Evolutionary conservation across 2,888 invertebrate species (phyloP), one percentile per base, ranked within the genome.

Genomic region (Trachelus stipa): DNA sequence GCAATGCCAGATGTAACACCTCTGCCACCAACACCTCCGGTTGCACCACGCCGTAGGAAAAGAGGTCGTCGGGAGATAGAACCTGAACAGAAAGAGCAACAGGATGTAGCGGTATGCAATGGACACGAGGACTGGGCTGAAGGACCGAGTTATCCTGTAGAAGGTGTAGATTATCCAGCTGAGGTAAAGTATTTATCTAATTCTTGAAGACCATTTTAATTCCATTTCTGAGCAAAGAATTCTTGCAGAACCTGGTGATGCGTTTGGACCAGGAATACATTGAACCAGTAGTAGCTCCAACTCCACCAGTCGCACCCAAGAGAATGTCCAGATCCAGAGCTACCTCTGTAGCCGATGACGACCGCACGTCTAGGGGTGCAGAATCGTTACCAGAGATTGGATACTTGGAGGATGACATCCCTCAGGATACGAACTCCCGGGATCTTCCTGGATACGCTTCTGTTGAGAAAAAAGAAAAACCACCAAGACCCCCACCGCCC

Each of bases 361-460:
- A 95, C 84, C 93, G 95, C 56, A 95, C 95, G 11, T 95, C 96
- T 0, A 94, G 94, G 79, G 95, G 95, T 0, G 95, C 95, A 1
- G 95, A 96, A 80, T 95, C 95, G 0, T 90, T 95, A 6, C 90
- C 91, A 3, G 92, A 92, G 56, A 82, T 91, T 6, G 92, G 91
- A 33, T 92, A 92, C 80, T 89, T 91, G 71, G 91, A 92, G 73
- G 90, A 90, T 3, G 92, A 93, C 12, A 92, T 89, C 12, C 88
- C 88, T 0, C 90, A 89, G 11, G 92, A 92, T 78, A 86, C 87
- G 71, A 92, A 73, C 34, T 74, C 76, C 23, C 69, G 76, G 15
- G 89, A 90, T 73, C 92, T 92, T 81, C 93, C 93, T 34, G 96
- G 96, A 11, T 97, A 97, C 85, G 96, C 97, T 15, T 94, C 95